phyloP scores from a whole-genome alignment of 2,888 invertebrate genomes.

The Polyommatus iphigenia region DNA sequence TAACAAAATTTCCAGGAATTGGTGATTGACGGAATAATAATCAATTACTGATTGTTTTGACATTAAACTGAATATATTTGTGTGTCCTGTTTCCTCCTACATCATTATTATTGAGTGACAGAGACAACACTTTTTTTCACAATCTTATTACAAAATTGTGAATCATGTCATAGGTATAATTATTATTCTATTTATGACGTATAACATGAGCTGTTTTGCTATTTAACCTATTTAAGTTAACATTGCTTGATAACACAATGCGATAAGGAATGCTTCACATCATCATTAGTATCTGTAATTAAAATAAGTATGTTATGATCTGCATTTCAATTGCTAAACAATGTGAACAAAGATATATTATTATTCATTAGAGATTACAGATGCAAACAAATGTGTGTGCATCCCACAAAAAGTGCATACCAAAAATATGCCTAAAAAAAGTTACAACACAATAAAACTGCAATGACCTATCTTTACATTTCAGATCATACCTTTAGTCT shows the following conservation, averaged over 20 bases:
- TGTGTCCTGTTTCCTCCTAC: background rate
- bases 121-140: no score
- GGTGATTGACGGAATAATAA: no score
- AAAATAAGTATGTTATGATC: background rate
- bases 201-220: background rate
- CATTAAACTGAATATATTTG: no score
- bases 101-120: background rate
- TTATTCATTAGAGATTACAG: no score
- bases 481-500: no score
- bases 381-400: no score
- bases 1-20: no score
- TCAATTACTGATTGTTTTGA: no score
- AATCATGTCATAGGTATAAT: background rate
- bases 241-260: background rate
- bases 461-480: no score
- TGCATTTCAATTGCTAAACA: background rate
- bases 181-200: background rate
- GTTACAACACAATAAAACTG: no score
- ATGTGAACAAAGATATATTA: background rate
- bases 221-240: constrained; percentile 7
- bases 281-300: background rate
- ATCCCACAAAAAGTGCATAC: no score
- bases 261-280: background rate
- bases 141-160: background rate
- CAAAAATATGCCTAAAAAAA: no score